Base-by-base conservation (phyloP, 2,888 invertebrate species). In the Drosophila prostipennis region DNA sequence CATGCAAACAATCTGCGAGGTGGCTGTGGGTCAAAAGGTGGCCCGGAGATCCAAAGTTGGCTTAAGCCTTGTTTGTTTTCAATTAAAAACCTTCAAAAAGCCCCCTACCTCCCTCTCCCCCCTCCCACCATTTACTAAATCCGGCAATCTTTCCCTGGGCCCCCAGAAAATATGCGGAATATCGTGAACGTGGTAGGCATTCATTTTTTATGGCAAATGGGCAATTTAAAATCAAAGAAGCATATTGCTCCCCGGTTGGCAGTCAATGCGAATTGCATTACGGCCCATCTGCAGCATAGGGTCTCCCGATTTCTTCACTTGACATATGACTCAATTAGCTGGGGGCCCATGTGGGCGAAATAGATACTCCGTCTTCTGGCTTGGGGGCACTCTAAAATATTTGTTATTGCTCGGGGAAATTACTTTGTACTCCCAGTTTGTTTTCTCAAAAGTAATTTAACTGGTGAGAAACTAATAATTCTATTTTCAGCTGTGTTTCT, bases 21-120 rank as follows among this genome's bases (percentile, higher is more conserved):
- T 26, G 52, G 49, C 45, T 54, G 34, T 46, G 57, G 55, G 56
- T 54, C 37, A 39, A 36, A 43, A 54, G 46, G 40, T 36, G 34
- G 32, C 32, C 14, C 23, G 42, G 48, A 61, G 52, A 52, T 58
- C 61, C 56, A 63, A 54, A 49, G 67, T 56, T 68, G 57, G 58
- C 70, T 53, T 72, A 84, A 86, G 77, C 77, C 72, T 76, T 84
- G 87, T 88, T 84, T 84, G 79, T 73, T 84, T 84, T 88, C 84
- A 84, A 84, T 84, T 87, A 84, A 87, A 80, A 88, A 65, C 67
- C 79, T 72, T 71, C 32, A 23, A 32, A 29, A 6, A 19, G 32
- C 42, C 14, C 39, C 46, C 6, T 26, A 26, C 26, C 6, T 26
- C 6, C 8, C n/a, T n/a, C n/a, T 1, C 16, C 29, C 14, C 11